Evolutionary conservation across 2,113 vertebrate genomes (phyloP), one percentile per base, ranked within the genome.

Genomic region (Pseudorectes ferrugineus): DNA sequence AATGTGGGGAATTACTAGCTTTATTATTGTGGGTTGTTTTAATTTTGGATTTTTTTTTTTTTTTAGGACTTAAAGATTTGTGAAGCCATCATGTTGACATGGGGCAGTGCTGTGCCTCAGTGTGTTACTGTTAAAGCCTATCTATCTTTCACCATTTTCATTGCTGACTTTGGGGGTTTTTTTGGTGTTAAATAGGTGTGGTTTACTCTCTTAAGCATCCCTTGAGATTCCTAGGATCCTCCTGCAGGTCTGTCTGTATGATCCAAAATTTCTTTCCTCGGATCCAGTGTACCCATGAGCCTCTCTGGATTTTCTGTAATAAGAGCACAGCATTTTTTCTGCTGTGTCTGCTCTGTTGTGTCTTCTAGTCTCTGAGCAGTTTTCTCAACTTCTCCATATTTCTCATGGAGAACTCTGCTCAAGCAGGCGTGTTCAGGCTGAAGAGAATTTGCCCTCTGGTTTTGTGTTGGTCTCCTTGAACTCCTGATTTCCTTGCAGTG

Each of bases 71-170:
- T 65, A 17, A 5, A n/a, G 31, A 33, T 90, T 70, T 78, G 16
- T 81, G 70, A 71, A 59, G 46, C 21, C 7, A 0, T 65, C 0
- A 0, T 54, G 35, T 74, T 81, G 58, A n/a, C 48, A 21, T 52
- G 35, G 62, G 29, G 59, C 25, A 45, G 24, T 89, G 77, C 55
- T 36, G 14, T 74, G 46, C 26, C 35, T 85, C 20, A 12, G 4
- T 35, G n/a, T 25, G 23, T 82, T 80, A 42, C n/a, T 77, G 33
- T 36, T 78, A 59, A 59, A 92, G 40, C 19, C 33, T 48, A 1
- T 73, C 12, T 72, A 63, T 45, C 36, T 82, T 74, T 62, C 22
- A 29, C 13, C 0, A 1, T 49, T 43, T 52, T 87, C 22, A 26
- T 84, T 36, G 4, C 22, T 80, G 42, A 48, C 31, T 61, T 55